These are phyloP conservation scores for Scolanthus callimorphus DNA, from an alignment of 92 coral and sea anemone species.

Conservation along the genomic window DNA sequence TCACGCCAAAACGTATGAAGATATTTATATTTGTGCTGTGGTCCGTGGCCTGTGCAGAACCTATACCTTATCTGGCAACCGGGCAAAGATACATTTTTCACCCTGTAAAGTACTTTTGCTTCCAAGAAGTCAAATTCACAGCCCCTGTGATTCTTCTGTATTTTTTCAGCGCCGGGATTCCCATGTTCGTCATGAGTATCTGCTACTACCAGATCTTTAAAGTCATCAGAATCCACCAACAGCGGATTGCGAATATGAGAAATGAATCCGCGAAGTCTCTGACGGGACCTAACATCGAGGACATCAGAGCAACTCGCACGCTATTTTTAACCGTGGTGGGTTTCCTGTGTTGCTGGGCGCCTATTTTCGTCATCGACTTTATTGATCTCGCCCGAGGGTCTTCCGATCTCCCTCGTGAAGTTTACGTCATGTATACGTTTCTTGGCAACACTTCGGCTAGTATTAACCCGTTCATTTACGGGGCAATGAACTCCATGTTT, in stretches of 20 bases:
- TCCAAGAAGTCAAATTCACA: conserved; percentile 43
- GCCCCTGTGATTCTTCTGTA: conserved; percentile 30
- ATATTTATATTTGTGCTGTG: conserved; percentile 29
- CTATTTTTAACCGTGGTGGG: conserved; percentile 46
- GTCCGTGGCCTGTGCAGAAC: conserved; percentile 55
- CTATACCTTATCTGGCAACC: conserved; percentile 52
- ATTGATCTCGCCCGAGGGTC: conserved; percentile 33
- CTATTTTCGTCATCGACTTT: conserved; percentile 35
- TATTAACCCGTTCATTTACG: conserved; percentile 42
- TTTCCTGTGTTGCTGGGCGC: conserved; percentile 38
- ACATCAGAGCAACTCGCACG: conserved; percentile 40
- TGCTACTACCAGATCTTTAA: conserved; percentile 54
- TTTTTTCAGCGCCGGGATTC: conserved; percentile 31
- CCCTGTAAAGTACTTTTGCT: conserved; percentile 65
- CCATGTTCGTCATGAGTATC: conserved; percentile 22
- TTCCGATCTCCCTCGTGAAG: conserved; percentile 45
- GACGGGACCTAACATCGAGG: conserved; percentile 20
- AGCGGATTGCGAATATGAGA: not conserved
- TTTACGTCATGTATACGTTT: conserved; percentile 44
- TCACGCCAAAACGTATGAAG: conserved; percentile 36
- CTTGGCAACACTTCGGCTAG: conserved; percentile 27
- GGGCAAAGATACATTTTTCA: conserved; percentile 54
- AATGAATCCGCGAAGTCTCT: not conserved
- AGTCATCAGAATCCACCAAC: conserved; percentile 40
- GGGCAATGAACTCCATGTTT: conserved; percentile 28